Conservation (phyloP, 1,140 invertebrate genomes). For the Latrodectus geometricus region DNA sequence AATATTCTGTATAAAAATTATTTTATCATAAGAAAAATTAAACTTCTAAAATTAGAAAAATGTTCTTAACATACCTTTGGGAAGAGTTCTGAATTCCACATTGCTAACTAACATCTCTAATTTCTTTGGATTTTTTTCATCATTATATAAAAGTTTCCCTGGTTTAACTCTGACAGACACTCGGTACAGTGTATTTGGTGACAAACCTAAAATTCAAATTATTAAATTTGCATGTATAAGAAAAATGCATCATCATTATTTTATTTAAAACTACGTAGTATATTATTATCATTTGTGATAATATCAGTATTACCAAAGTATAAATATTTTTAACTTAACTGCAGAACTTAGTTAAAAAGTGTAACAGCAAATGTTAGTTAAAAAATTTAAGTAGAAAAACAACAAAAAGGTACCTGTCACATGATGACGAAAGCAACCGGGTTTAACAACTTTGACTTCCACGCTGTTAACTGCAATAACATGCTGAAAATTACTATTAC, state of each 20-base stretch:
- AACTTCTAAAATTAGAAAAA: too few species aligned
- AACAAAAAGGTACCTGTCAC: conserved; percentile 75
- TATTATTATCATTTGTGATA: too few species aligned
- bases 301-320: too few species aligned
- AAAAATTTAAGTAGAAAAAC: too few species aligned
- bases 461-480: conserved; percentile 98
- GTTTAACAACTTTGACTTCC: conserved; percentile 94
- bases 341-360: too few species aligned
- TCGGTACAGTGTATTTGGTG: conserved; percentile 94
- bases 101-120: conserved; percentile 81
- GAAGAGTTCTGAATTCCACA: conserved; percentile 95
- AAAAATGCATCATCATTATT: too few species aligned
- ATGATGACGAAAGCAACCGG: conserved; percentile 91
- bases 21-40: too few species aligned
- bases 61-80: conserved; percentile 78
- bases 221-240: too few species aligned
- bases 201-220: conserved; percentile 76
- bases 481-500: conserved; percentile 98
- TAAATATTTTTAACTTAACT: too few species aligned
- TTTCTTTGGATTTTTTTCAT: conserved; percentile 81
- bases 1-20: too few species aligned
- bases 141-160: conserved; percentile 69
- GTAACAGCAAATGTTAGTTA: too few species aligned
- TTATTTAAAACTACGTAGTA: too few species aligned
- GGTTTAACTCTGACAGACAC: conserved; percentile 95